Evolutionary conservation across 2,113 vertebrate genomes (phyloP).

Genomic region (Daphoenositta chrysoptera): DNA sequence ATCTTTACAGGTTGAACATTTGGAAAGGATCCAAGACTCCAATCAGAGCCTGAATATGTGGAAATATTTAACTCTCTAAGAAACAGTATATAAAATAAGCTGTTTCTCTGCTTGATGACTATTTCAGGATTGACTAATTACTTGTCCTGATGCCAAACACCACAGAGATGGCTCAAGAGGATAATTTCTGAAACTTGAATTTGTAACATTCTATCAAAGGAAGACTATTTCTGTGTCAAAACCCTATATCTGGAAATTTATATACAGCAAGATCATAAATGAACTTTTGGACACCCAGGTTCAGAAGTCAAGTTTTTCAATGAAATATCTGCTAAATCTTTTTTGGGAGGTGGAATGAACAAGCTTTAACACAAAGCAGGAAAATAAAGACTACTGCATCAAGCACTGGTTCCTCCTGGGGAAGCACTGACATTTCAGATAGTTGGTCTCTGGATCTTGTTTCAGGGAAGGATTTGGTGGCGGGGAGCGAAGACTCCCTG

Average conservation of each 20-base stretch:
- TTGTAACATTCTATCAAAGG: constrained; percentile 53
- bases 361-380: background rate
- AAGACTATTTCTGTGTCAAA: constrained; percentile 52
- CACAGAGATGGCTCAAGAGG: constrained; percentile 52
- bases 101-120: constrained; percentile 64
- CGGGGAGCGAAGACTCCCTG: background rate
- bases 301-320: constrained; percentile 2
- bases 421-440: background rate
- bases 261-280: constrained; percentile 46
- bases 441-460: background rate
- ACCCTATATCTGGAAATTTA: constrained; percentile 42
- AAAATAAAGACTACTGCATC: constrained; percentile 1
- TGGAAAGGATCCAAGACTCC: constrained; percentile 68
- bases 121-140: constrained; percentile 72
- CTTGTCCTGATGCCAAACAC: constrained; percentile 58
- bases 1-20: constrained; percentile 73
- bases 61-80: constrained; percentile 72
- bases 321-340: background rate
- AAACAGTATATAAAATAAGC: constrained; percentile 71
- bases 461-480: background rate
- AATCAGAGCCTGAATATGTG: constrained; percentile 65
- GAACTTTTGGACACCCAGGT: constrained; percentile 37
- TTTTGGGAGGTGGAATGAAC: background rate
- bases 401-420: background rate
- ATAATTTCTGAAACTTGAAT: constrained; percentile 62